Conservation (phyloP, 2,888 invertebrate genomes). For the Tryphoninae sp. region DNA sequence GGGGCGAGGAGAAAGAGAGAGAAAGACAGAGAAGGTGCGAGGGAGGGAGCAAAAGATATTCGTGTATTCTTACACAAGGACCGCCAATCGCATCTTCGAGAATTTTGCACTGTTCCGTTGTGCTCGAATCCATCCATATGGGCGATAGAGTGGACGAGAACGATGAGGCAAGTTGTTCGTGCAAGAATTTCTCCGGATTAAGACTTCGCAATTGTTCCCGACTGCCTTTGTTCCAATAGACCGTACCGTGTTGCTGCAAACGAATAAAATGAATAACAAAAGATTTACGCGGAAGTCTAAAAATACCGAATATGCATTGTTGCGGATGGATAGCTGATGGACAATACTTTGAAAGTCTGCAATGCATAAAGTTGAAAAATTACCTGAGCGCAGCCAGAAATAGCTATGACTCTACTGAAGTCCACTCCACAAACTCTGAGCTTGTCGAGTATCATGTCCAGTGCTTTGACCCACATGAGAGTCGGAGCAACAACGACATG, state of each 20-base stretch:
- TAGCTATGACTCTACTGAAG: constrained; percentile 90
- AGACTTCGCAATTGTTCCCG: constrained; percentile 85
- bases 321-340: neutral
- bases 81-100: constrained; percentile 93
- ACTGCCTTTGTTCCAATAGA: constrained; percentile 95
- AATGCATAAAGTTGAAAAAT: constrained; percentile 11
- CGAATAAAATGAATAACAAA: constrained; percentile 24
- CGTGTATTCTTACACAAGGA: constrained; percentile 83
- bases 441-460: constrained; percentile 94
- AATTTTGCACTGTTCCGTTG: constrained; percentile 87
- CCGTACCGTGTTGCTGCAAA: constrained; percentile 96
- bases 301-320: too few species aligned
- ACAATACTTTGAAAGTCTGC: constrained; percentile 9
- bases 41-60: neutral
- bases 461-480: constrained; percentile 96
- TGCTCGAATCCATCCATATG: constrained; percentile 98
- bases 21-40: neutral
- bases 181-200: constrained; percentile 89
- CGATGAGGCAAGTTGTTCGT: constrained; percentile 90
- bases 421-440: constrained; percentile 91
- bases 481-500: constrained; percentile 90
- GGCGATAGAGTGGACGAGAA: constrained; percentile 93
- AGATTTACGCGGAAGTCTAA: neutral
- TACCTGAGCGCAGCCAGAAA: constrained; percentile 97
- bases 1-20: neutral